Percentiles rank a stretch among this genome's conserved stretches.
Evolutionary conservation across 2,888 invertebrate genomes (phyloP).

Genomic region (Agonopterix heracliana): DNA sequence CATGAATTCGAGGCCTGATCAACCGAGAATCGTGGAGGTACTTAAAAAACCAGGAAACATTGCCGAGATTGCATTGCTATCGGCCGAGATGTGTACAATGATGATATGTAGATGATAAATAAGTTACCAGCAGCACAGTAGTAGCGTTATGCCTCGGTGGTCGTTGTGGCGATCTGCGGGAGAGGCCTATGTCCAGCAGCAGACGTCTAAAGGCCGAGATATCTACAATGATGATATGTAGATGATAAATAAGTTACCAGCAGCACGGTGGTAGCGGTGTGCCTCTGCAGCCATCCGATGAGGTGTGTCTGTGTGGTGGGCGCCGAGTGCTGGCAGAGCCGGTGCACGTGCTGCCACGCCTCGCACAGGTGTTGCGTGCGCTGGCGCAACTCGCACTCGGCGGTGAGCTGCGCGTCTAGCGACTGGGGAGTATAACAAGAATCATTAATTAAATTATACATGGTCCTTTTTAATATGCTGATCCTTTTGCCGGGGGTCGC

Average conservation of each 20-base stretch:
- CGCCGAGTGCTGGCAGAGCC: slow-evolving; percentile 56
- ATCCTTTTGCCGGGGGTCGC: too few relatives aligned
- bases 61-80: too few relatives aligned
- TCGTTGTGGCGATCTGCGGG: too few relatives aligned
- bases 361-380: slow-evolving; percentile 49
- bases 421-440: slow-evolving; percentile 27
- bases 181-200: too few relatives aligned
- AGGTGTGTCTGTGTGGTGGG: slow-evolving; percentile 52
- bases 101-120: too few relatives aligned
- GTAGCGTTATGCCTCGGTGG: slow-evolving; percentile 57
- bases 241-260: slow-evolving; percentile 26
- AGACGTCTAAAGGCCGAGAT: background rate
- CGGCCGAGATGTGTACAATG: background rate
- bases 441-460: background rate
- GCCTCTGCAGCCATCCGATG: slow-evolving; percentile 54
- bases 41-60: too few relatives aligned
- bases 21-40: too few relatives aligned
- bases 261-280: slow-evolving; percentile 52
- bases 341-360: slow-evolving; percentile 59
- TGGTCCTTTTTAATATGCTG: too few relatives aligned
- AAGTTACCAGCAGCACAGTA: slow-evolving; percentile 43
- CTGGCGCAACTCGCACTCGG: slow-evolving; percentile 34
- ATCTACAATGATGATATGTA: background rate
- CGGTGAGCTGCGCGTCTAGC: slow-evolving; percentile 50
- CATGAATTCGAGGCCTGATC: too few relatives aligned